Conservation (phyloP, 2,113 vertebrate genomes). For the Holacanthus passer region DNA sequence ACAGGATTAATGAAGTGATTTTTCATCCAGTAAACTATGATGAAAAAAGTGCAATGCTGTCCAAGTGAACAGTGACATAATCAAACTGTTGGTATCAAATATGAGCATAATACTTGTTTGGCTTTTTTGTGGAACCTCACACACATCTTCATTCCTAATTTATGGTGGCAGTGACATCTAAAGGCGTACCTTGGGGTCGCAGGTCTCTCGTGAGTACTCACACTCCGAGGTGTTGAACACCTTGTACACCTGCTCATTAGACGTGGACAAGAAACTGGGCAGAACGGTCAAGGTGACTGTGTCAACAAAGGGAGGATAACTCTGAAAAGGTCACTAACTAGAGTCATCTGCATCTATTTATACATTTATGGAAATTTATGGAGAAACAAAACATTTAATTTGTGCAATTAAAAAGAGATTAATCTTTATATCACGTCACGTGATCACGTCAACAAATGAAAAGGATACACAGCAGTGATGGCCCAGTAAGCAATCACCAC, state of each 20-base stretch:
- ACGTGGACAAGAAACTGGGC: conserved; percentile 93
- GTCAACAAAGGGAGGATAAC: background rate
- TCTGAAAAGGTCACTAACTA: background rate
- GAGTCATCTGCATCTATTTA: background rate
- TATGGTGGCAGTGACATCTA: background rate
- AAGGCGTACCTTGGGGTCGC: conserved; percentile 87
- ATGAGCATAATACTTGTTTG: no score
- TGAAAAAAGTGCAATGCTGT: background rate
- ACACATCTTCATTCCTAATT: background rate
- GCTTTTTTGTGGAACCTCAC: background rate
- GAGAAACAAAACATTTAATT: no score
- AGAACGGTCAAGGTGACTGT: conserved; percentile 74
- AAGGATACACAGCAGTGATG: conserved; percentile 96
- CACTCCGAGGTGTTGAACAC: conserved; percentile 87
- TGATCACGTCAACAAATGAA: no score
- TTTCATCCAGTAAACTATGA: background rate
- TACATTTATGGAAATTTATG: background rate
- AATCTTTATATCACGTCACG: no score
- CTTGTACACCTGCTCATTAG: conserved; percentile 92
- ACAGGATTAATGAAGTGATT: background rate
- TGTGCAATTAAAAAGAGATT: no score
- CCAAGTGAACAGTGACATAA: background rate
- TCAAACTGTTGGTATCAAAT: background rate
- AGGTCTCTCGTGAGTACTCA: conserved; percentile 80
- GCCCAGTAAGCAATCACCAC: conserved; percentile 96